Base-by-base conservation (phyloP, 2,888 invertebrate genomes). In the Scelioninae gen. 2 region DNA sequence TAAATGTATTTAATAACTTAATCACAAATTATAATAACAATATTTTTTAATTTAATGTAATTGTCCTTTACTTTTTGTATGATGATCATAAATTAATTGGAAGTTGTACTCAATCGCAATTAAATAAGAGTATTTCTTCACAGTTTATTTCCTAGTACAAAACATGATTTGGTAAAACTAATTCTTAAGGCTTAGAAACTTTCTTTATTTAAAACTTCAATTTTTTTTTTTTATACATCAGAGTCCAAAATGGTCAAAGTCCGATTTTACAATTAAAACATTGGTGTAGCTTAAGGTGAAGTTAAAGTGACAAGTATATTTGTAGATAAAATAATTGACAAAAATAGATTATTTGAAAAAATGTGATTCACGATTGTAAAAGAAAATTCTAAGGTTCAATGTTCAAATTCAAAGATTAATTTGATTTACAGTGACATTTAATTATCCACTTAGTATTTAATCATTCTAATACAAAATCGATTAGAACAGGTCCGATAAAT, bases 181-280 rank as follows among this genome's bases (percentile, higher is more conserved):
- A 2, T 25, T 16, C 33, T 18, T 50, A 33, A 50, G 18, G 18
- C 33, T 33, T 33, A 33, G 50, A 50, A 50, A 16, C 15, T 33
- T 50, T 33, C 15, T 50, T 33, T 25, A 13, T 13, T 11, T 45
- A 25, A 25, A 45, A 16, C 11, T 25, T 11, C 11, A 11, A 5
- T 16, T n/a, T 33, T 33, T 50, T 33, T 25, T 50, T 4, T 18
- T 33, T 6, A 25, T 18, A 33, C 4, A 11, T 13, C 55, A 55
- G 41, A 55, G 55, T 55, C 41, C 41, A 9, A 28, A 41, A 31
- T 28, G 39, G 19, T 10, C 55, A 55, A 41, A 55, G 55, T 55
- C n/a, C 55, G 11, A 55, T 28, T 55, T 28, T 39, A 28, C 37
- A 22, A 53, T 39, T 53, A 13, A 22, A 37, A 4, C 3, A 13